Percentiles rank a stretch among this genome's conserved stretches.
Conservation (phyloP, 2,797 vertebrate species). For the Liasis olivaceus region DNA sequence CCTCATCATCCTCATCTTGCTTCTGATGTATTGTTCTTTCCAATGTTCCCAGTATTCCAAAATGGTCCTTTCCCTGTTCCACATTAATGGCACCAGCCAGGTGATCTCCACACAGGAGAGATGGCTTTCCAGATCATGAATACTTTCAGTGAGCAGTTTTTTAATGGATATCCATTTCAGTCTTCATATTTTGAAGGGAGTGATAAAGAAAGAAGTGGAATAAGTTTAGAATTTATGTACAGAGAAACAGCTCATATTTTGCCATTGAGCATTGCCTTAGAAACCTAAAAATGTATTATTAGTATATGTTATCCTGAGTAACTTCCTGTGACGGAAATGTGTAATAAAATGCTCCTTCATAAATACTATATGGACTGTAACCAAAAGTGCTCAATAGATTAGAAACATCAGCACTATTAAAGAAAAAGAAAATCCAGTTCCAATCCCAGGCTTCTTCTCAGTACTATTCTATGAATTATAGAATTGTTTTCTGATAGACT, state of each 20-base stretch:
- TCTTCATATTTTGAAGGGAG: too few species aligned
- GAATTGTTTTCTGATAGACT: not conserved
- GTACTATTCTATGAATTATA: not conserved
- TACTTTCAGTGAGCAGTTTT: too few species aligned
- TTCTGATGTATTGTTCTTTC: too few species aligned
- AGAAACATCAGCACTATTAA: not conserved
- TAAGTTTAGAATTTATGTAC: not conserved
- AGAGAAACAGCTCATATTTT: not conserved
- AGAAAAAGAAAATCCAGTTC: not conserved
- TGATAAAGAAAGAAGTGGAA: not conserved
- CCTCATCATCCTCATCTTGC: too few species aligned
- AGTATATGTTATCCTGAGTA: not conserved
- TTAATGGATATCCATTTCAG: not conserved
- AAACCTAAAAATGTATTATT: not conserved
- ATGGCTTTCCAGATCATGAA: too few species aligned
- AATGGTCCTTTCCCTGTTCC: too few species aligned
- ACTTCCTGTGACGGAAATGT: not conserved
- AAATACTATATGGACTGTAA: not conserved
- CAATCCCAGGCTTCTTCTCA: not conserved
- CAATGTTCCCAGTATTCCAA: too few species aligned
- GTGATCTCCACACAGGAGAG: too few species aligned
- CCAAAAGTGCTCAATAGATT: not conserved
- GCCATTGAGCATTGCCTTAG: not conserved
- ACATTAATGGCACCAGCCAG: too few species aligned
- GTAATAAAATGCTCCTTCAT: not conserved